Evolutionary conservation across 2,888 invertebrate genomes (phyloP).

Genomic region (Theodoxus fluviatilis): DNA sequence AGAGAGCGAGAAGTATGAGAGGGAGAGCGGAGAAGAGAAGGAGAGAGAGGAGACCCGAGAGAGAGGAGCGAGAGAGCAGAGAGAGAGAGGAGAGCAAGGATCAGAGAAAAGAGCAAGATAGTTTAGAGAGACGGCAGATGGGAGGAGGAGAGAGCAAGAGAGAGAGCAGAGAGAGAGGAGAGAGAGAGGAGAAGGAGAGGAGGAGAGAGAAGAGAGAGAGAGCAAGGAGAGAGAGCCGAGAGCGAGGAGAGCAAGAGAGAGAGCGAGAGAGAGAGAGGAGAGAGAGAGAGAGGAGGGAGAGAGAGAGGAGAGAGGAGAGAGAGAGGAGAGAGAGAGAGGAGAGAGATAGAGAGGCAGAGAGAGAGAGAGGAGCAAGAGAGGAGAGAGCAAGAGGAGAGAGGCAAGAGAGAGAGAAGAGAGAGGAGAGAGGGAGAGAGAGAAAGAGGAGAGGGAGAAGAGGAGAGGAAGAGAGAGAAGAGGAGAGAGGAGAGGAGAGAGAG

Average conservation of each 20-base stretch:
- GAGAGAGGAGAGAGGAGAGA: too few relatives aligned
- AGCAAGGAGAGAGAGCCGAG: background rate
- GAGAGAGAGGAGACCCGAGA: slow-evolving; percentile 16
- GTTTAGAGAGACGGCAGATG: background rate
- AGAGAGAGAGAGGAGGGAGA: background rate
- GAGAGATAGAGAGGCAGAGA: too few relatives aligned
- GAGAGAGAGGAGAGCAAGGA: slow-evolving; percentile 15
- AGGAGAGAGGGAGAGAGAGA: background rate
- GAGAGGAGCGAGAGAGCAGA: slow-evolving; percentile 18
- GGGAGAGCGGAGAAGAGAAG: background rate
- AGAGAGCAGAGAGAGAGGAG: background rate
- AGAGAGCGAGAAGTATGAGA: background rate
- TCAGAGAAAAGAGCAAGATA: background rate
- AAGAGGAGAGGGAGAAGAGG: background rate
- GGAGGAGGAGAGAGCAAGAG: background rate
- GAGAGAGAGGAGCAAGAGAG: too few relatives aligned
- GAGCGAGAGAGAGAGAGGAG: background rate
- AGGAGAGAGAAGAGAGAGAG: background rate
- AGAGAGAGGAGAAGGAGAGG: background rate
- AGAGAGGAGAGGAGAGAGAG: too few relatives aligned
- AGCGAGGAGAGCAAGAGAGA: background rate
- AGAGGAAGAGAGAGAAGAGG: too few relatives aligned
- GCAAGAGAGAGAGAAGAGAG: background rate
- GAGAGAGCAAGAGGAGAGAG: too few relatives aligned
- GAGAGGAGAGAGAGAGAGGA: too few relatives aligned